Base-by-base conservation (phyloP, 2,888 invertebrate genomes). In the Lasioglossum marginatum region DNA sequence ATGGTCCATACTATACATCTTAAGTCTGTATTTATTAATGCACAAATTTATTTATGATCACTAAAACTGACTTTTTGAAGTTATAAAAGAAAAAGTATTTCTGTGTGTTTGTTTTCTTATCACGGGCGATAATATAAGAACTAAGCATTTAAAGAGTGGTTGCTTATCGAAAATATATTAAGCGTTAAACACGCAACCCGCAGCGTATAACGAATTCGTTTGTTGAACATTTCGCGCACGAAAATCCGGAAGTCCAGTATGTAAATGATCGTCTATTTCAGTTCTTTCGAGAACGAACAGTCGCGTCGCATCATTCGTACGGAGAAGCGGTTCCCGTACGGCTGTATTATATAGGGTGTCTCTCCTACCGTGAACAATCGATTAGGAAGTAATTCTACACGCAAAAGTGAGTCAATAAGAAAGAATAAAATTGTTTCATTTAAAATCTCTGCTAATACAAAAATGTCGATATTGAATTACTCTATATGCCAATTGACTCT, bases 401-500 rank as follows among this genome's bases (percentile, higher is more conserved):
- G 16, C 0, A 45, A 45, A 45, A 16, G 40, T 16, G 4, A 45
- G 4, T 45, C 5, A 5, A 45, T 16, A 45, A 45, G 16, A 0
- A 45, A 45, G 16, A 16, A 3, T 45, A 45, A 14, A 45, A 45
- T 45, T 4, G 14, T 45, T 45, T 16, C 16, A 16, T 45, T 45
- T 14, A 82, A 71, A 52, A 76, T 72, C 68, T 81, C 0, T 66
- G 4, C 37, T 10, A 43, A 34, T 43, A 63, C 5, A 43, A 72
- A 19, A 71, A 52, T 76, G 60, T 82, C 63, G n/a, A 40, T 16
- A 43, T 63, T 76, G n/a, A 40, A 8, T 52, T 43, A 63, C 34
- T 82, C 71, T 34, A 71, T 34, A 71, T 71, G 60, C 40, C 63
- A 83, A 82, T 37, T 75, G 45, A 82, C 74, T 82, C 37, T n/a